Evolutionary conservation across 2,113 vertebrate genomes (phyloP).

Genomic region (Paracyprichromis sp.): DNA sequence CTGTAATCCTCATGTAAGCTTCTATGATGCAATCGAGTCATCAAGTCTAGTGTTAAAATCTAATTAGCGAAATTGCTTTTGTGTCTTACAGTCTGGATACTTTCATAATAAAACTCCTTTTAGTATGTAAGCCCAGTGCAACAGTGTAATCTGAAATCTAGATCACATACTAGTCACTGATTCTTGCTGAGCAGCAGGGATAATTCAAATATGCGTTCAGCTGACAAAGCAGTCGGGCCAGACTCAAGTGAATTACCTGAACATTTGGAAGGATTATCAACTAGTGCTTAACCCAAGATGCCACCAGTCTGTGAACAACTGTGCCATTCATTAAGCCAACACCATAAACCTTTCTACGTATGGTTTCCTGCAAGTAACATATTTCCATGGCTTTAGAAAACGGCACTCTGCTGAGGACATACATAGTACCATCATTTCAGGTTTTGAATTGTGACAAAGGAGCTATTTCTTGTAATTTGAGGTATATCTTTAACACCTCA

Average conservation of each 20-base stretch:
- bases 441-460: neutral
- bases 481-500: neutral
- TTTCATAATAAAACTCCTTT: neutral
- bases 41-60: neutral
- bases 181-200: neutral
- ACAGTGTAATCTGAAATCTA: neutral
- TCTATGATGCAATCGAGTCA: neutral
- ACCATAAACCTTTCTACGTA: slow-evolving; percentile 18
- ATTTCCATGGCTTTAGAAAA: slow-evolving; percentile 4
- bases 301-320: neutral
- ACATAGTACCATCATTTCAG: neutral
- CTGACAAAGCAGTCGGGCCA: neutral
- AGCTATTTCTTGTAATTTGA: neutral
- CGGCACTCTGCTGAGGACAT: neutral
- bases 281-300: neutral
- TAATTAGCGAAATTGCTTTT: neutral
- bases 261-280: neutral
- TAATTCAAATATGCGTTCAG: neutral
- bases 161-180: neutral
- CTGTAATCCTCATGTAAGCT: neutral
- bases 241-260: neutral
- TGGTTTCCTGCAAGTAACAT: neutral
- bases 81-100: neutral
- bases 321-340: slow-evolving; percentile 13
- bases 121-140: neutral